Evolutionary conservation across 2,888 invertebrate species (phyloP).

Genomic region (Euzetes globulus): DNA sequence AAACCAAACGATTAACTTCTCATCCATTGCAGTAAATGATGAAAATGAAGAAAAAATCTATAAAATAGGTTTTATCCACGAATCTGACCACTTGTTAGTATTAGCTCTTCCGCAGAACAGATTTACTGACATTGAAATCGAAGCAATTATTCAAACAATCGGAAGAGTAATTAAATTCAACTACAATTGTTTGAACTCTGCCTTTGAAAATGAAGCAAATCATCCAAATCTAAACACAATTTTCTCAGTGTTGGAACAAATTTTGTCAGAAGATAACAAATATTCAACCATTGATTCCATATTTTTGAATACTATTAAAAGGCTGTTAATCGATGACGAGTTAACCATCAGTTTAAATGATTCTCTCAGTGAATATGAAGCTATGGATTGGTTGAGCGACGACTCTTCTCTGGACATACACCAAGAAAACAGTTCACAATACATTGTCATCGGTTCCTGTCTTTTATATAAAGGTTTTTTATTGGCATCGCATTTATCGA

Average conservation of each 20-base stretch:
- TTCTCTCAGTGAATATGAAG: constrained; percentile 28
- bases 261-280: constrained; percentile 7
- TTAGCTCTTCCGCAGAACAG: constrained; percentile 12
- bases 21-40: constrained; percentile 10
- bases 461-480: constrained; percentile 29
- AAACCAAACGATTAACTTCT: constrained; percentile 13
- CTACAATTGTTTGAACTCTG: constrained; percentile 29
- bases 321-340: constrained; percentile 7
- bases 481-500: constrained; percentile 28
- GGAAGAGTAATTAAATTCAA: constrained; percentile 12
- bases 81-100: constrained; percentile 13
- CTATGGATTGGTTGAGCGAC: constrained; percentile 33
- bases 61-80: constrained; percentile 22
- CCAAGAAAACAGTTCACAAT: not conserved
- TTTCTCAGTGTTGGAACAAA: not conserved
- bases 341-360: constrained; percentile 25
- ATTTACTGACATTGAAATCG: not conserved
- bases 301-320: not conserved
- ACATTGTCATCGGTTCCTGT: constrained; percentile 28
- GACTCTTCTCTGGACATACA: not conserved
- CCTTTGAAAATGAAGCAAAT: constrained; percentile 25
- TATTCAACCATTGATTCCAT: constrained; percentile 22
- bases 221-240: not conserved
- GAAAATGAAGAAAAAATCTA: constrained; percentile 6
- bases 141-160: constrained; percentile 10